Evolutionary conservation across 2,113 vertebrate genomes (phyloP), one percentile per base, ranked within the genome.

Genomic region (Microtus pennsylvanicus): DNA sequence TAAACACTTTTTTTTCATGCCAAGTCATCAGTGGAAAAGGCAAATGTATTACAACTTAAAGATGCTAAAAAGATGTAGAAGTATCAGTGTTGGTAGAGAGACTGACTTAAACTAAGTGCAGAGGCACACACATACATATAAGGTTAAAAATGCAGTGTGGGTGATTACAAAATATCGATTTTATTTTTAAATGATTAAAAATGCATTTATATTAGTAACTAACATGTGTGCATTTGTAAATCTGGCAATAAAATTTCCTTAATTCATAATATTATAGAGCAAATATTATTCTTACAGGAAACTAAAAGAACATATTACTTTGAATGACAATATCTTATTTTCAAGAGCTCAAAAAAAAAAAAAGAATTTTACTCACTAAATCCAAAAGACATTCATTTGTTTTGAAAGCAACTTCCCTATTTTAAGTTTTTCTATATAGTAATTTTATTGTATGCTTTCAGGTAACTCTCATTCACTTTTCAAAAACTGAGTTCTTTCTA

Each of bases 201-300:
- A 75, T 70, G 72, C 2, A 77, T 65, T 72, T 80, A 91, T 70
- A n/a, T 90, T 58, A 13, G 55, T 93, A 70, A 80, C 85, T 70
- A 89, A 86, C 19, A 94, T 58, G 22, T 55, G 38, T 76, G 58
- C 83, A 92, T 63, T 61, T 91, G 1, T 87, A 77, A 77, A 24
- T 33, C 35, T 96, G 65, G 11, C 0, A 45, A 82, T 65, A 70
- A 70, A 86, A 26, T 58, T 95, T 50, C 12, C 35, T 82, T 91
- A 75, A 69, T 94, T 87, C 30, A 93, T 50, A 89, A 55, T 86
- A 78, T 42, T 83, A 76, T 72, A 17, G 55, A 89, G 65, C 8
- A 82, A 1, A 92, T 93, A 91, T 87, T 82, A 88, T 81, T 96
- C 61, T 13, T 81, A 87, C 55, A 87, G 6, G 81, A 81, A 77